Evolutionary conservation across 1,140 invertebrate genomes (phyloP).

Genomic region (Drosophila nigrodunni): DNA sequence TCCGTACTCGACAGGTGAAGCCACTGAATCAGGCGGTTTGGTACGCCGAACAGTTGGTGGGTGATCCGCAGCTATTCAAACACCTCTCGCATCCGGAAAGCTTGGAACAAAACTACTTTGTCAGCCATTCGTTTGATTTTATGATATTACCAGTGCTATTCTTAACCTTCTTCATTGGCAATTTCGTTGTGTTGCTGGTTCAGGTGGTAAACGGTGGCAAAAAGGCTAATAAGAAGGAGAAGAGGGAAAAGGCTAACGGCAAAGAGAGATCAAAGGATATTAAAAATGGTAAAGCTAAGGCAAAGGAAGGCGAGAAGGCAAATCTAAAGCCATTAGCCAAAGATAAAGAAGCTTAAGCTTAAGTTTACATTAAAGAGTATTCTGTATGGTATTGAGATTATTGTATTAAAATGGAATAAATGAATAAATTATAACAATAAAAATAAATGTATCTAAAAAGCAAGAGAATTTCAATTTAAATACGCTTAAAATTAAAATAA

Average conservation of each 20-base stretch:
- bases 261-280: neutral
- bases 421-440: neutral
- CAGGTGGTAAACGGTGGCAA: neutral
- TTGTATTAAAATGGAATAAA: neutral
- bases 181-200: neutral
- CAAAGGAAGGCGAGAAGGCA: neutral
- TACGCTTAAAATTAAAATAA: too few species aligned
- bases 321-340: neutral
- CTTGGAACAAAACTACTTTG: conserved; percentile 34
- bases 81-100: conserved; percentile 27
- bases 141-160: conserved; percentile 36
- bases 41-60: conserved; percentile 87
- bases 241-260: neutral
- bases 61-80: conserved; percentile 51
- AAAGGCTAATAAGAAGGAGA: neutral
- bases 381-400: neutral
- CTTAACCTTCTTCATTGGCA: neutral
- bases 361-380: neutral
- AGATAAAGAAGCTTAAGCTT: neutral
- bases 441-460: too few species aligned
- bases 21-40: conserved; percentile 86
- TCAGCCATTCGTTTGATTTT: conserved; percentile 59
- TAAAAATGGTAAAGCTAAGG: neutral
- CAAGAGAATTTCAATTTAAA: too few species aligned
- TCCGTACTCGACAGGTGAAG: conserved; percentile 85